These are phyloP conservation scores for Phasia obesa DNA, from an alignment of 2,888 invertebrate species.

Conservation along the genomic window DNA sequence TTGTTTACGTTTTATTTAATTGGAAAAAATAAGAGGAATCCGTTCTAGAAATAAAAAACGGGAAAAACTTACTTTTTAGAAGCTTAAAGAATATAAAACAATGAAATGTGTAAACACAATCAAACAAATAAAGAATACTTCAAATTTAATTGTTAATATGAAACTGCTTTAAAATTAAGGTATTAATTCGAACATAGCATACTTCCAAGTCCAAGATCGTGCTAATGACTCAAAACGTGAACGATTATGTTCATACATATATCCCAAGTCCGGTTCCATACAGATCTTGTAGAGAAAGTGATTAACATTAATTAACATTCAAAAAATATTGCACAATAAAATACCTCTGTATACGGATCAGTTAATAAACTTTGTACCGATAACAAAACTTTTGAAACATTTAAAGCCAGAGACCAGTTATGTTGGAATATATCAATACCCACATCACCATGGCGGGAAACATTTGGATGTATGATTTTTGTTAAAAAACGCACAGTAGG, in stretches of 20 bases:
- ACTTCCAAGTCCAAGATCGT: conserved; percentile 94
- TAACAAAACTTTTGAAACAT: conserved; percentile 93
- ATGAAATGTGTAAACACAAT: conserved; percentile 30
- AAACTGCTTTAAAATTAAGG: conserved; percentile 74
- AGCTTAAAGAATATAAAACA: conserved; percentile 57
- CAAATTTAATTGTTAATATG: not conserved
- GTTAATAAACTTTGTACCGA: conserved; percentile 94
- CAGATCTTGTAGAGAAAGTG: conserved; percentile 86
- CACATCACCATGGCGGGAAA: conserved; percentile 96
- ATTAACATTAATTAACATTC: not conserved
- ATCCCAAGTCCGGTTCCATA: conserved; percentile 93
- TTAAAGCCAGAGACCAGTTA: conserved; percentile 97
- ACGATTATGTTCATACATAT: conserved; percentile 89
- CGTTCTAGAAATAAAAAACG: conserved; percentile 30
- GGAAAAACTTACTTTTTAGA: conserved; percentile 36
- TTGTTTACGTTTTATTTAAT: conserved; percentile 41
- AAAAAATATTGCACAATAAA: not conserved
- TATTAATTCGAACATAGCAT: conserved; percentile 91
- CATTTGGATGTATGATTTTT: conserved; percentile 96
- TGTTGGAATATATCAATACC: conserved; percentile 97
- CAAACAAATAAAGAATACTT: conserved; percentile 15
- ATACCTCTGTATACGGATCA: conserved; percentile 93
- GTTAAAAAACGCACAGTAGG: conserved; percentile 96
- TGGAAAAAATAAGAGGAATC: conserved; percentile 43
- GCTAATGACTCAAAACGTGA: conserved; percentile 91